phyloP scores from a whole-genome alignment of 2,888 invertebrate genomes.

The Gari tellinella region DNA sequence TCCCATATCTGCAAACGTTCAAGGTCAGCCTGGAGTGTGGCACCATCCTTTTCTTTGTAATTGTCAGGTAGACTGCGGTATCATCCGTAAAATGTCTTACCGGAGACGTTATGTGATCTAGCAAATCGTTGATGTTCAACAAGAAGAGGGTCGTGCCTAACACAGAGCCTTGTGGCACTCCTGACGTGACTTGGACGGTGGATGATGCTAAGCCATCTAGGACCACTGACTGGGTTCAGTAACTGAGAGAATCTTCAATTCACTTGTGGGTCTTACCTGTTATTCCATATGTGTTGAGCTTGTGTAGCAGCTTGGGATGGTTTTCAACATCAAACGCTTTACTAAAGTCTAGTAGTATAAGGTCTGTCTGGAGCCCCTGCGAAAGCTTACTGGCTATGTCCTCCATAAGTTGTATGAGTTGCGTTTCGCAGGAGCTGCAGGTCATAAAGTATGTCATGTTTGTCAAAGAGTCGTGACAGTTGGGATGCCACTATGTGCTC shows the following conservation, averaged over 20 bases:
- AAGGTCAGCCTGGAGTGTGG: too few relatives aligned
- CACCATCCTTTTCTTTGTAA: too few relatives aligned
- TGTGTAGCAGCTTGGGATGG: background rate
- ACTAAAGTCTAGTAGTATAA: constrained; percentile 3
- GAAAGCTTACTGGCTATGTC: background rate
- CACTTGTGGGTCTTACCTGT: background rate
- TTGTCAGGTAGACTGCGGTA: too few relatives aligned
- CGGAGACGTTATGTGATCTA: background rate
- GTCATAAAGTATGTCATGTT: too few relatives aligned
- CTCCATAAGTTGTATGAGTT: background rate
- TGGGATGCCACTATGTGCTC: too few relatives aligned
- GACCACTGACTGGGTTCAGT: constrained; percentile 10
- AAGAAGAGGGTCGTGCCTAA: constrained; percentile 22
- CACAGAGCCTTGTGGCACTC: constrained; percentile 13
- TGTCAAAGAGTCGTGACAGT: too few relatives aligned
- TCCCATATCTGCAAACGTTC: too few relatives aligned
- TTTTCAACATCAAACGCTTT: constrained; percentile 20
- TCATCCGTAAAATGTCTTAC: background rate
- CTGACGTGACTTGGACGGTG: constrained; percentile 14
- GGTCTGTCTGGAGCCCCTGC: background rate
- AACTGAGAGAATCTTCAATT: constrained; percentile 12
- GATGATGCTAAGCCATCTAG: background rate
- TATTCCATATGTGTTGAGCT: constrained; percentile 13
- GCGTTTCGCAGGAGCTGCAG: constrained; percentile 2
- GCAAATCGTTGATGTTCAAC: constrained; percentile 10